Evolutionary conservation across 2,888 invertebrate genomes (phyloP), one percentile per base, ranked within the genome.

Genomic region (Leptura quadrifasciata): DNA sequence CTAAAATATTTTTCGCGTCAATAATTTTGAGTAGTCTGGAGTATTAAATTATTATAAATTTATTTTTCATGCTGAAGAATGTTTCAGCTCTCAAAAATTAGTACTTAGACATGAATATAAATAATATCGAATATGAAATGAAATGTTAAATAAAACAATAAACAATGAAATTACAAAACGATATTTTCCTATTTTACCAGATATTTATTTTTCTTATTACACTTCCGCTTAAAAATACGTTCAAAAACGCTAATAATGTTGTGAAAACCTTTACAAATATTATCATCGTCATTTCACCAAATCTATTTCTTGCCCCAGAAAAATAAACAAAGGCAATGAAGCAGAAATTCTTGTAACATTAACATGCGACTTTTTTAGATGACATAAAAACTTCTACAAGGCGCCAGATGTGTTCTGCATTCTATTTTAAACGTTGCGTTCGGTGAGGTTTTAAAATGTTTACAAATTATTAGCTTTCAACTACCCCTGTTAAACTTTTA

Each of bases 271-370:
- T 68, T 72, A 12, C 68, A 68, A 52, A 68, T 18, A n/a, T 52
- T 35, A 39, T 12, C 54, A 35, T 54, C 61, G 52, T 58, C n/a
- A 67, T 67, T 73, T 67, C 67, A 54, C 17, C 20, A 60, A 24
- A 27, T 57, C 57, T n/a, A 63, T 71, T 71, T 27, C 71, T 71
- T 61, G 61, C 71, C 35, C n/a, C 39, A 60, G 17, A 54, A 67
- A 74, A 74, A 74, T 61, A 74, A 74, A 74, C 74, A 60, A 61
- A 64, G 27, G 21, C 54, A 35, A 12, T 39, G 64, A 17, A 31
- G 68, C 55, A 57, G 68, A 55, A 68, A 60, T 31, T 27, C 57
- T 47, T 15, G 39, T 65, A 72, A 64, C 72, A 54, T 71, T 54
- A 55, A 69, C 39, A 35, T 35, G 39, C 63, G 52, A 63, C 58